Evolutionary conservation across 2,797 vertebrate genomes (phyloP).

Genomic region (Myotis myotis): DNA sequence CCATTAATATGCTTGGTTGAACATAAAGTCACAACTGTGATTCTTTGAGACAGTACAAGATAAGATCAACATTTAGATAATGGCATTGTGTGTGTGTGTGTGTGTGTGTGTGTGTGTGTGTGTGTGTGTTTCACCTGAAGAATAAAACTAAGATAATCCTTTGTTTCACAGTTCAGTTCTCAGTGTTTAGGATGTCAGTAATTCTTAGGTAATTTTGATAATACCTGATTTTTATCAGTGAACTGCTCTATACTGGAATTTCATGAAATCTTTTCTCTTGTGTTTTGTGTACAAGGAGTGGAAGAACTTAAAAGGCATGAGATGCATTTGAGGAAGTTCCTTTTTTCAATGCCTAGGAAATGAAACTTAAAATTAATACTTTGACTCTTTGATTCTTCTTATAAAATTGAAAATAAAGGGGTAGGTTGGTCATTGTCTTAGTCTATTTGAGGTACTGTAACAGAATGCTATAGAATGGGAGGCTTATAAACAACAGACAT

Average conservation of each 20-base stretch:
- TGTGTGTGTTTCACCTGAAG: neutral
- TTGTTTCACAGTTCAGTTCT: conserved; percentile 25
- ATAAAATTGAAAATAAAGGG: neutral
- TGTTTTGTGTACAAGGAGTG: neutral
- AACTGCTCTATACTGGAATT: neutral
- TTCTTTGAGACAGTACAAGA: conserved; percentile 33
- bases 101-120: neutral
- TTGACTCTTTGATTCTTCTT: neutral
- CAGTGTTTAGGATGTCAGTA: neutral
- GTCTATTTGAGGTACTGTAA: neutral
- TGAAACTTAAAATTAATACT: neutral
- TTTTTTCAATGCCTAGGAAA: neutral
- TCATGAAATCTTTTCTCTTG: neutral
- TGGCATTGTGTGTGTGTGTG: conserved; percentile 29
- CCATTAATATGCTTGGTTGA: neutral
- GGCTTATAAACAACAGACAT: neutral
- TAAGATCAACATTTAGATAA: conserved; percentile 42
- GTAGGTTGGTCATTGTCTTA: neutral
- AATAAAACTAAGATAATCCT: conserved; percentile 39
- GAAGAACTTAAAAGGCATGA: neutral
- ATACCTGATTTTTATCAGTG: conserved; percentile 24
- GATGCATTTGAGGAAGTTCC: neutral
- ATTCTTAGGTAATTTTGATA: conserved; percentile 19
- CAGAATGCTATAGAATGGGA: neutral
- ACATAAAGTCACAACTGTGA: conserved; percentile 5